Evolutionary conservation across 1,140 invertebrate genomes (phyloP), one percentile per base, ranked within the genome.

Genomic region (Parapsyche elsis): DNA sequence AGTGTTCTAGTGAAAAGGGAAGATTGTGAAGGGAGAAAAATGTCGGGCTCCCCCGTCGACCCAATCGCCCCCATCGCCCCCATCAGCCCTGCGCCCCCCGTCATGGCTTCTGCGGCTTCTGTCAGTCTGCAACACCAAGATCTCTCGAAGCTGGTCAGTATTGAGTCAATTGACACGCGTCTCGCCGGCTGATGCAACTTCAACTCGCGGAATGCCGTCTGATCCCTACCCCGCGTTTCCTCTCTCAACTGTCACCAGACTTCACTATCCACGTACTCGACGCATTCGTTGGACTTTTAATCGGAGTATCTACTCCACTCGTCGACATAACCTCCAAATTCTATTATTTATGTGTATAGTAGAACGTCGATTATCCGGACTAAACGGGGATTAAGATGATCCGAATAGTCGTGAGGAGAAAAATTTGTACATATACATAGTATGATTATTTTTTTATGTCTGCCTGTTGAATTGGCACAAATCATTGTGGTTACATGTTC

Each of bases 111-210:
- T 5, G 0, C 44, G 38, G 44, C 44, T 1, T 9, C 45, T 16
- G 1, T 14, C 46, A 30, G 26, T 9, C 49, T 49, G 85, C 88
- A 89, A 87, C 88, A 89, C 84, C 88, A 89, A 87, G 88, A 89
- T 84, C 85, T 89, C 84, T 85, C 88, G 75, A 88, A 88, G 86
- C 85, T 89, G 82, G 88, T 89, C 84, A 88, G 88, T 85, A 71
- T 45, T 26, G 1, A 23, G 2, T 26, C 44, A 21, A 1, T 38
- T 38, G 30, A 38, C 30, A 38, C 30, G 30, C 30, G 30, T 38
- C 57, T 9, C 73, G 73, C 9, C 73, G 73, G 73, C 45, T 73
- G 71, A 73, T 38, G 71, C 38, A 45, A 73, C n/a, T n/a, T 38
- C 71, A 0, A 12, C 67, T 0, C 26, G 21, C 10, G 16, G 1